Evolutionary conservation across 2,113 vertebrate genomes (phyloP).

Genomic region (Grallaria varia): DNA sequence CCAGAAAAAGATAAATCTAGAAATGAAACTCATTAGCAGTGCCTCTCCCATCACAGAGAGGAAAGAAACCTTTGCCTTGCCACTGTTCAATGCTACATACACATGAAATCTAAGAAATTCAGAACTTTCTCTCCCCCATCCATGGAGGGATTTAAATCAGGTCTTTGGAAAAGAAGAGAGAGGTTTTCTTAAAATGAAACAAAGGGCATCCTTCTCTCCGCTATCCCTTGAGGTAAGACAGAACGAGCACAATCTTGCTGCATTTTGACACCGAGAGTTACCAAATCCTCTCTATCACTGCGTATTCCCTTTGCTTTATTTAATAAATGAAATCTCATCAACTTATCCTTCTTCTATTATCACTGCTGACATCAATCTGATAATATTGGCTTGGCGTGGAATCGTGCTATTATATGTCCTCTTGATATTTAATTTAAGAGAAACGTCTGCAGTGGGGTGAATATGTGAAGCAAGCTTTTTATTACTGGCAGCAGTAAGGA

Average conservation of each 20-base stretch:
- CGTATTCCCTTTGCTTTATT: slow-evolving; percentile 64
- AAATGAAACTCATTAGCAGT: not conserved
- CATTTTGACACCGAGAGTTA: slow-evolving; percentile 25
- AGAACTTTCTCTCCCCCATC: not conserved
- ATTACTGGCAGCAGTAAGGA: slow-evolving; percentile 78
- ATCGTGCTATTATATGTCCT: slow-evolving; percentile 72
- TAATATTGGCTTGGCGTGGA: slow-evolving; percentile 76
- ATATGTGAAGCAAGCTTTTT: slow-evolving; percentile 77
- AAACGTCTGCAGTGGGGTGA: slow-evolving; percentile 69
- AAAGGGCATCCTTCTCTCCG: not conserved
- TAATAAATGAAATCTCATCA: slow-evolving; percentile 80
- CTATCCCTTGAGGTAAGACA: not conserved
- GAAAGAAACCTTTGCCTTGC: not conserved
- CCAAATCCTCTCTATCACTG: slow-evolving; percentile 53
- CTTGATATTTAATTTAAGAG: slow-evolving; percentile 80
- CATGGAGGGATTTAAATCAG: not conserved
- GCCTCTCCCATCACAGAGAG: not conserved
- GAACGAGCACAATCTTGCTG: not conserved
- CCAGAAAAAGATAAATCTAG: not conserved
- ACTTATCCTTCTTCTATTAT: slow-evolving; percentile 79
- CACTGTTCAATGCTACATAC: not conserved
- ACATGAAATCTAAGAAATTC: not conserved
- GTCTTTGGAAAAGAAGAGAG: not conserved
- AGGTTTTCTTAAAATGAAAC: not conserved
- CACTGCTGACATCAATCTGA: slow-evolving; percentile 80